These are phyloP conservation scores for Decapterus maruadsi DNA, from an alignment of 2,797 vertebrate genomes.

Conservation along the genomic window DNA sequence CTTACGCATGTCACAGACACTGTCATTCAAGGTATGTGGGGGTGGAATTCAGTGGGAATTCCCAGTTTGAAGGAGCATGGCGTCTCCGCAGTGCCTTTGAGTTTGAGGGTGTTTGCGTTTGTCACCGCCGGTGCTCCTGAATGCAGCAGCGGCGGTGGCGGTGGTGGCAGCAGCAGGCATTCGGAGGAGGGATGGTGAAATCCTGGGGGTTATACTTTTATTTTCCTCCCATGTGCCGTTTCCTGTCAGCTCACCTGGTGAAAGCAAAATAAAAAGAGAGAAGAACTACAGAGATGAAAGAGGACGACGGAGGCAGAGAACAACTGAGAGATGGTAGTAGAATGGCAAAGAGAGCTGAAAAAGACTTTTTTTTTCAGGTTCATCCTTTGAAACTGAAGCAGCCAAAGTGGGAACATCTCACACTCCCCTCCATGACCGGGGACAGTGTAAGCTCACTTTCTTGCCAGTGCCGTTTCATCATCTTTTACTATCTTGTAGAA, in stretches of 20 bases:
- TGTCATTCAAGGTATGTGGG: constrained; percentile 28
- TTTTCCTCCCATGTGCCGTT: constrained; percentile 16
- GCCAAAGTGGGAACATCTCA: constrained; percentile 34
- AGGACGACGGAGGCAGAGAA: constrained; percentile 1
- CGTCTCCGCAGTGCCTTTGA: constrained; percentile 31
- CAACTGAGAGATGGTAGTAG: not conserved
- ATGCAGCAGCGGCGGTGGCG: constrained; percentile 7
- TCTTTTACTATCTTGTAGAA: constrained; percentile 80
- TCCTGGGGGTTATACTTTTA: constrained; percentile 18
- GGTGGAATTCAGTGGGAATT: constrained; percentile 54
- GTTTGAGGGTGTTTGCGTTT: constrained; percentile 43
- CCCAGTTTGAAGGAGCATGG: constrained; percentile 24
- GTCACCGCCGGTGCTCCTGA: constrained; percentile 34
- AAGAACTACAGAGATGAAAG: constrained; percentile 7
- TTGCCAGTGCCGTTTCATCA: constrained; percentile 67
- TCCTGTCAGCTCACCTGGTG: constrained; percentile 19
- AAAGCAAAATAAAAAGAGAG: not conserved
- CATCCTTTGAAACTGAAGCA: constrained; percentile 9
- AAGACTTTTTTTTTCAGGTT: constrained; percentile 9
- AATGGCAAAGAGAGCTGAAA: constrained; percentile 7
- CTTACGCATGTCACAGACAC: constrained; percentile 29
- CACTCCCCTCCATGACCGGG: constrained; percentile 30
- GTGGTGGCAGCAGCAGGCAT: constrained; percentile 8
- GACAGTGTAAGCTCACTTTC: constrained; percentile 29
- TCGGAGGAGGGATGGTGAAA: constrained; percentile 28